phyloP scores from a whole-genome alignment of 2,888 invertebrate species.

The Metacarcinus magister region DNA sequence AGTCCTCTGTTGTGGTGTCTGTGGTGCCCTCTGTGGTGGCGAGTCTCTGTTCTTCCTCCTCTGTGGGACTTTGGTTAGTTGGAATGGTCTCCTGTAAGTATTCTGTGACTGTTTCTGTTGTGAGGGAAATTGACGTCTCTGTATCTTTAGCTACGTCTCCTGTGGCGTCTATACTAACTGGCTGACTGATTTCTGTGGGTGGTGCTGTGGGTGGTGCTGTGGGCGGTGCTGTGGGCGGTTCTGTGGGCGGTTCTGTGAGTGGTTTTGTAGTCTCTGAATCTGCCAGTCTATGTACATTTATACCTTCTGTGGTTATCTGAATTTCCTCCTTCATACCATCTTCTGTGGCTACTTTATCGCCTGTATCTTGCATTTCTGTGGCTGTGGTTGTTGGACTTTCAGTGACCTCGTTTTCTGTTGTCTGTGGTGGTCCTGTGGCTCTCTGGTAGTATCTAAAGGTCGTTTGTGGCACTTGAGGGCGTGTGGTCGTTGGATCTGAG shows the following conservation, averaged over 20 bases:
- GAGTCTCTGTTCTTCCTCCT: not conserved
- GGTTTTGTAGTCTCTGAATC: not conserved
- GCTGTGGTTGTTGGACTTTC: not conserved
- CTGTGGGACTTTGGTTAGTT: not conserved
- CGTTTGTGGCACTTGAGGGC: not conserved
- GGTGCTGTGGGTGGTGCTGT: not conserved
- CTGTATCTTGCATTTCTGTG: constrained; percentile 44
- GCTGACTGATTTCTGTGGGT: not conserved
- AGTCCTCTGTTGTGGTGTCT: not conserved
- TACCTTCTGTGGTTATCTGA: constrained; percentile 29
- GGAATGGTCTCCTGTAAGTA: not conserved
- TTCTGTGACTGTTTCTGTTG: constrained; percentile 52
- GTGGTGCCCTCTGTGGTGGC: not conserved
- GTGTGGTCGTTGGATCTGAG: not conserved
- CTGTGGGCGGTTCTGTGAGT: not conserved
- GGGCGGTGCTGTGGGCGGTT: not conserved
- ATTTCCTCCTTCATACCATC: not conserved
- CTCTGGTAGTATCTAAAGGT: not conserved
- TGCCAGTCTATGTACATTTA: not conserved
- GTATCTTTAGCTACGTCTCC: not conserved
- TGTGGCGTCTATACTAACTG: not conserved
- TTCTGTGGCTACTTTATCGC: not conserved
- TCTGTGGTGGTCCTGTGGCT: not conserved
- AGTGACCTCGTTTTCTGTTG: not conserved
- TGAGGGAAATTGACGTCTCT: not conserved